Evolutionary conservation across 2,797 vertebrate genomes (phyloP), one percentile per base, ranked within the genome.

Genomic region (Pagetopsis macropterus): DNA sequence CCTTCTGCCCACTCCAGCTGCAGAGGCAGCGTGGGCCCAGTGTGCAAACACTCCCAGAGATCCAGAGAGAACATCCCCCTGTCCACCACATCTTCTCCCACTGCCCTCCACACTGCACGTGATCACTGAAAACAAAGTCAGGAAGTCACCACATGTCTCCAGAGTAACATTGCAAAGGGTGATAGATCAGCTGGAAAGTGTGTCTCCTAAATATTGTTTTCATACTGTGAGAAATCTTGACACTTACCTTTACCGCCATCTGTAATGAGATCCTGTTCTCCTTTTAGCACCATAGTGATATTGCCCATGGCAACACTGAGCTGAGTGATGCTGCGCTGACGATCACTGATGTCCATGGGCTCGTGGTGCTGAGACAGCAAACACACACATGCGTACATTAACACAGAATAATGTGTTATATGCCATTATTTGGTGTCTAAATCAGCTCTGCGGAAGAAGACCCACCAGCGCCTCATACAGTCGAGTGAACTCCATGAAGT

Each of bases 41-140:
- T 99, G 96, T 0, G 94, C 95, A 68, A 99, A 86, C 78, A 96
- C 96, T 27, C 98, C 98, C 60, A 99, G 88, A 52, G 97, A 95
- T 48, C 98, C 98, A 0, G 97, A 96, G 0, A 99, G 94, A 52
- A 99, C 95, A 79, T 99, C 98, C 0, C 98, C 98, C 84, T 99
- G 98, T 49, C 98, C 98, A 0, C 98, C 98, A 45, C 98, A 99
- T 73, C 98, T 92, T 67, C 98, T 96, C 76, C 94, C 93, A 71
- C 98, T 99, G 86, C 98, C 98, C 87, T 96, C 95, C 0, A 92
- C 90, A 58, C 89, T 95, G 88, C 98, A 99, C 0, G 92, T 90
- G 3, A 98, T 91, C 50, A 98, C 98, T 99, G 83, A 0, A 77
- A 81, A 75, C 33, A 37, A 37, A 37, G 33, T 37, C 74, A 90